These are phyloP conservation scores for Neodiprion lecontei DNA, from an alignment of 1,140 invertebrate genomes.

Conservation along the genomic window DNA sequence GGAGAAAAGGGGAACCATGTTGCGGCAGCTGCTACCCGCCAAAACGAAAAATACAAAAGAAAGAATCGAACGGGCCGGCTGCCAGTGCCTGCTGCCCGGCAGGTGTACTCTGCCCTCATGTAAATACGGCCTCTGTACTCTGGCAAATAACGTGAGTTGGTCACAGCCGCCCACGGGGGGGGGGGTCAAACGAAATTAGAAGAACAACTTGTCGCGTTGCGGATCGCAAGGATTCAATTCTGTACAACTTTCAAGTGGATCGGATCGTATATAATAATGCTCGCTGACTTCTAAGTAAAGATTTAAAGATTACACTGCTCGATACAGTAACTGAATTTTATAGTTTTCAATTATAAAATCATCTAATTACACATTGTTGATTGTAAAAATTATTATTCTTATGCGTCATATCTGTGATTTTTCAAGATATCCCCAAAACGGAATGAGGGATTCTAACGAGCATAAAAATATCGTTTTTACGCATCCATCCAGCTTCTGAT, in stretches of 20 bases:
- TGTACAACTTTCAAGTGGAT: neutral
- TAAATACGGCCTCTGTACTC: constrained; percentile 32
- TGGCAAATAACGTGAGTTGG: neutral
- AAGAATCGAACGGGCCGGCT: constrained; percentile 41
- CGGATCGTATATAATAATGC: neutral
- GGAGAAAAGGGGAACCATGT: constrained; percentile 19
- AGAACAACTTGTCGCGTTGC: neutral
- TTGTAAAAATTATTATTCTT: too few relatives aligned
- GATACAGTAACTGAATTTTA: too few relatives aligned
- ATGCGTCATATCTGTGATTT: too few relatives aligned
- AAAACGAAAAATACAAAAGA: constrained; percentile 48
- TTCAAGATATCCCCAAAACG: too few relatives aligned
- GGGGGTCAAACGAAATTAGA: neutral
- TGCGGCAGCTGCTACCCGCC: constrained; percentile 54
- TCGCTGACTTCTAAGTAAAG: too few relatives aligned
- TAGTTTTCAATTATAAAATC: too few relatives aligned
- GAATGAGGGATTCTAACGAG: too few relatives aligned
- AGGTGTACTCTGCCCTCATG: constrained; percentile 47
- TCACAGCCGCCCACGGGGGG: neutral
- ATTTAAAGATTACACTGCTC: too few relatives aligned
- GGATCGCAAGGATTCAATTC: neutral
- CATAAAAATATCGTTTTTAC: too few relatives aligned
- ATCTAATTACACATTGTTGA: too few relatives aligned
- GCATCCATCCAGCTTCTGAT: too few relatives aligned
- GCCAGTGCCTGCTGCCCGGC: constrained; percentile 42